Evolutionary conservation across 1,140 invertebrate genomes (phyloP), one percentile per base, ranked within the genome.

Genomic region (Drosophila grimshawi): DNA sequence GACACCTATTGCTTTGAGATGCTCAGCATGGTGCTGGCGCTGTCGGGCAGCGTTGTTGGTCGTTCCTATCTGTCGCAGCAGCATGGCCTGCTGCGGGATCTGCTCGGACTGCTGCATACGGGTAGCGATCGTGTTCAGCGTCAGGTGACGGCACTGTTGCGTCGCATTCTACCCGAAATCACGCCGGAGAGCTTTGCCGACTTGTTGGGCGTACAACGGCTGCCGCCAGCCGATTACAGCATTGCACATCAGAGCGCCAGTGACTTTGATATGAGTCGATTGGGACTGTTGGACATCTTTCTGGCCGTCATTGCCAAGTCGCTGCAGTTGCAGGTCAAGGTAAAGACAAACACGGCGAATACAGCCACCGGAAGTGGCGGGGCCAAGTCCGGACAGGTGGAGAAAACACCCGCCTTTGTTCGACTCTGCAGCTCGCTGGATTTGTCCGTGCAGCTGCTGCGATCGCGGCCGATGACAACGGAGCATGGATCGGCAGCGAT

Each of bases 1-100:
- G 98, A 99, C 93, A 97, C 97, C 5, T 99, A 99, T 91, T 99
- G 98, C 93, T 99, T 99, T 92, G 98, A 99, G 94, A 98, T 99
- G 97, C 93, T 99, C 5, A 98, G 97, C 1, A 97, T 99, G 95
- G 98, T 94, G 3, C 92, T 98, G 69, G 98, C 98, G 0, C 92
- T 99, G n/a, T 98, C 97, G 76, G 98, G 98, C 3, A 98, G 97
- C 72, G 94, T 95, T 0, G 97, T 98, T 0, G 98, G 98, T 0
- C 94, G 98, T 35, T 95, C 95, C 6, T 98, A 99, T 93, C 93
- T 99, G 3, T 97, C 98, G 0, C 97, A 98, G 86, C 97, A 98
- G 85, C 95, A 95, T 33, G 96, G 95, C 35, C 91, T 99, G 5
- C 93, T 99, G 0, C 94, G 95, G 37, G 97, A 99, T 93, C 93